Percentiles rank a stretch among this genome's conserved stretches.
These are phyloP conservation scores for Miichthys miiuy DNA, from an alignment of 2,797 vertebrate species.

Conservation along the genomic window DNA sequence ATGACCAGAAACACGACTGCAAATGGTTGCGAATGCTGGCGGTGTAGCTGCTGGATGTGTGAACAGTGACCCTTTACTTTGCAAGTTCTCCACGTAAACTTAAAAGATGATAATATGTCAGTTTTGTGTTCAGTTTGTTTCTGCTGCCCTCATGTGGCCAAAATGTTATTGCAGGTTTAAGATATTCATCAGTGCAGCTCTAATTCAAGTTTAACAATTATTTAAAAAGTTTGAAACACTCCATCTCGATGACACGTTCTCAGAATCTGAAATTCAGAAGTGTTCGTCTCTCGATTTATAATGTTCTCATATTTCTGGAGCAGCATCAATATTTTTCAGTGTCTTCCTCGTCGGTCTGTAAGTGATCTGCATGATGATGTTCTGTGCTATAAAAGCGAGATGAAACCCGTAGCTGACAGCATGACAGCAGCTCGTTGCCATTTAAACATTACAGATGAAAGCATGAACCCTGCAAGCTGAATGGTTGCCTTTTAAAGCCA, in stretches of 20 bases:
- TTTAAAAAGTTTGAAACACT: neutral
- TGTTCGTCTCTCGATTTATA: neutral
- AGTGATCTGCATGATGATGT: conserved; percentile 51
- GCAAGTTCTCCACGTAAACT: neutral
- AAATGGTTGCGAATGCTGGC: neutral
- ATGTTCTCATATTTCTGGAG: neutral
- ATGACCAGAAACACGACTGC: neutral
- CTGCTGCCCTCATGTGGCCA: conserved; percentile 10
- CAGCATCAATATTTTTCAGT: neutral
- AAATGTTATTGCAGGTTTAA: neutral
- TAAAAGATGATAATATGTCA: neutral
- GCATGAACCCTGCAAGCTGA: conserved; percentile 34
- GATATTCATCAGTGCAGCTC: neutral
- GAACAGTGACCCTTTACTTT: neutral
- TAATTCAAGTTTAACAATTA: neutral
- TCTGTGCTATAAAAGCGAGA: conserved; percentile 15
- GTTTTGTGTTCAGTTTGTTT: neutral
- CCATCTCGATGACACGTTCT: no score
- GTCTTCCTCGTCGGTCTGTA: conserved; percentile 49
- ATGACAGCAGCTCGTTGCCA: conserved; percentile 47
- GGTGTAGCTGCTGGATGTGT: no score
- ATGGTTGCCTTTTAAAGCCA: conserved; percentile 30
- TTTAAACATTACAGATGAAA: conserved; percentile 10
- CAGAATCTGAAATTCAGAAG: no score
- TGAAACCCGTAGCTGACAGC: conserved; percentile 4